phyloP scores from a whole-genome alignment of 2,113 vertebrate species.

The Eulemur macaco region DNA sequence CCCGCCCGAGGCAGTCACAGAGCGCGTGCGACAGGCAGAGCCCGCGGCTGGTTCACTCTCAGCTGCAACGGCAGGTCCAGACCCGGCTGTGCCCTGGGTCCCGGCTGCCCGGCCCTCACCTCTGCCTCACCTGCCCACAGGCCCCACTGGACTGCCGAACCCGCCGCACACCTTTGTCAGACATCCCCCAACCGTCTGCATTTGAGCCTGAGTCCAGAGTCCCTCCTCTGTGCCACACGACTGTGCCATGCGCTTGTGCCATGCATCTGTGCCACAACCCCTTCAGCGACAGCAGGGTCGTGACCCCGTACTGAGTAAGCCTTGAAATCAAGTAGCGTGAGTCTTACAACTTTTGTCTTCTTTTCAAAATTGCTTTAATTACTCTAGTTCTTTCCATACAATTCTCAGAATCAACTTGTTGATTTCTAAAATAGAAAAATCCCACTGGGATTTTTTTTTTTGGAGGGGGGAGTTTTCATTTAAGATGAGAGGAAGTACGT shows the following conservation, averaged over 20 bases:
- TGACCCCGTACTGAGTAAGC: too few species aligned
- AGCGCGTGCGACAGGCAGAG: background rate
- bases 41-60: background rate
- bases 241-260: rapidly evolving
- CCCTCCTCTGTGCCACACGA: too few species aligned
- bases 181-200: background rate
- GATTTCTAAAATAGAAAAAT: background rate
- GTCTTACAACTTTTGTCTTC: background rate
- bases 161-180: background rate
- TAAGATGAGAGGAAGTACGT: background rate
- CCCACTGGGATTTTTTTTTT: background rate
- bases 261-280: rapidly evolving
- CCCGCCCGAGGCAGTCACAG: background rate
- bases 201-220: background rate
- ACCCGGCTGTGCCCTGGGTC: background rate
- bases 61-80: background rate
- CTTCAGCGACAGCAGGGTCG: rapidly evolving
- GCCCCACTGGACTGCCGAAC: too few species aligned
- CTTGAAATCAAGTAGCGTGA: background rate
- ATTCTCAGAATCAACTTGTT: background rate
- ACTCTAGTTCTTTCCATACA: background rate
- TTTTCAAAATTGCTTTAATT: background rate
- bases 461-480: rapidly evolving
- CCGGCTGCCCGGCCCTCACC: too few species aligned
- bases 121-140: background rate